These are phyloP conservation scores for Gadus chalcogrammus DNA, from an alignment of 2,113 vertebrate genomes.

Conservation along the genomic window DNA sequence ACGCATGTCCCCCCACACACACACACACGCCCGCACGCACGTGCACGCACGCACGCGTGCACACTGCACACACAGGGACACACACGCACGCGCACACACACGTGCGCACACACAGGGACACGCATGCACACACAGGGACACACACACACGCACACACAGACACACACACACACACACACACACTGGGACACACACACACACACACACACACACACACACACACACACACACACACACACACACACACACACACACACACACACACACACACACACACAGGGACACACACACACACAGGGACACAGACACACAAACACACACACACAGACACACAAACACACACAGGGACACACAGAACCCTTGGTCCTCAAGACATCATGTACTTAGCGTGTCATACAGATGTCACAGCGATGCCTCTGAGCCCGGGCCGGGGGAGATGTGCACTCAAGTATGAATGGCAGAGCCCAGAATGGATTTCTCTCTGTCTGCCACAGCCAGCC, in stretches of 20 bases:
- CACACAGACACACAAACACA: no score
- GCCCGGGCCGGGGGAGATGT: slow-evolving; percentile 24
- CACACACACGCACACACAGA: not conserved
- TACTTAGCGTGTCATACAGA: slow-evolving; percentile 61
- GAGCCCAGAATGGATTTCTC: slow-evolving; percentile 47
- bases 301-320: slow-evolving; percentile 2
- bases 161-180: slow-evolving; percentile 24
- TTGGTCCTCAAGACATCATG: no score
- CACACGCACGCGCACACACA: not conserved
- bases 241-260: slow-evolving; percentile 13
- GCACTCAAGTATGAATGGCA: slow-evolving; percentile 57
- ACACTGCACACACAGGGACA: no score
- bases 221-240: slow-evolving; percentile 15
- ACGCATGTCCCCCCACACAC: no score
- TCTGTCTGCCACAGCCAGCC: slow-evolving; percentile 43
- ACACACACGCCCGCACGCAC: not conserved
- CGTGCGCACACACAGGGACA: slow-evolving; percentile 1
- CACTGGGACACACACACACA: not conserved
- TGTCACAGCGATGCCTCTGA: slow-evolving; percentile 46
- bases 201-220: not conserved
- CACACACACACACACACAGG: slow-evolving; percentile 8
- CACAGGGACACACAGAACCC: no score
- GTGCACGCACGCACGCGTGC: slow-evolving; percentile 13
- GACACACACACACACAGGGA: slow-evolving; percentile 1
- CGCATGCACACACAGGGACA: not conserved